These are phyloP conservation scores for Ectobius pallidus DNA, from an alignment of 2,888 invertebrate genomes.

Conservation along the genomic window DNA sequence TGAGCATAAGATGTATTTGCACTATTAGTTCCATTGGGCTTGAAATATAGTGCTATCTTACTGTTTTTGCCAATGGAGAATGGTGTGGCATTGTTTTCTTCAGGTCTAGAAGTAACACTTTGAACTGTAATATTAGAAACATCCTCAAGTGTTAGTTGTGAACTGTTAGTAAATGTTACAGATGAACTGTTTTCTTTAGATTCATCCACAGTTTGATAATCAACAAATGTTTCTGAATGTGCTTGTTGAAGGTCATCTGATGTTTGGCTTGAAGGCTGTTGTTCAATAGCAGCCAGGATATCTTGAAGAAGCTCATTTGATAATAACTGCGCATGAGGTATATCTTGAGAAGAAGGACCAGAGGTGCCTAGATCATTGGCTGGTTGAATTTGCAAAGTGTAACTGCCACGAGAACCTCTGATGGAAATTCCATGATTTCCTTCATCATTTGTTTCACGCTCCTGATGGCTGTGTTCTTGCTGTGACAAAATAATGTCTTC, in stretches of 20 bases:
- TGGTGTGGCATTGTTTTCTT: neutral
- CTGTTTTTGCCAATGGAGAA: constrained; percentile 62
- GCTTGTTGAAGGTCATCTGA: constrained; percentile 34
- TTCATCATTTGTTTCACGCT: neutral
- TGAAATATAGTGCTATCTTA: constrained; percentile 65
- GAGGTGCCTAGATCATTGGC: constrained; percentile 61
- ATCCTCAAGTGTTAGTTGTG: constrained; percentile 38
- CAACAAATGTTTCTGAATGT: constrained; percentile 5
- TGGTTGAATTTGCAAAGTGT: constrained; percentile 78
- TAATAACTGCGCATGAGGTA: constrained; percentile 75
- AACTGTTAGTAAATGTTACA: constrained; percentile 54
- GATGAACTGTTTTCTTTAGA: constrained; percentile 57
- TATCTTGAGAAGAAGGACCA: constrained; percentile 58
- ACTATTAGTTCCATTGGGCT: neutral
- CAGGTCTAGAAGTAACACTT: neutral
- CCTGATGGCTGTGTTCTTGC: constrained; percentile 11
- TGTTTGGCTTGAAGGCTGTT: constrained; percentile 57
- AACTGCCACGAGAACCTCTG: constrained; percentile 62
- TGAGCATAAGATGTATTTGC: neutral
- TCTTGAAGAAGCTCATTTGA: constrained; percentile 81
- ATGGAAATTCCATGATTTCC: constrained; percentile 57
- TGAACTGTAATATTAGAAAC: too few species aligned
- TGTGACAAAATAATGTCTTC: constrained; percentile 11
- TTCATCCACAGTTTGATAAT: constrained; percentile 48
- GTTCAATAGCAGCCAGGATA: constrained; percentile 81